These are phyloP conservation scores for Stenichneumon culpator DNA, from an alignment of 2,888 invertebrate species.

Conservation along the genomic window DNA sequence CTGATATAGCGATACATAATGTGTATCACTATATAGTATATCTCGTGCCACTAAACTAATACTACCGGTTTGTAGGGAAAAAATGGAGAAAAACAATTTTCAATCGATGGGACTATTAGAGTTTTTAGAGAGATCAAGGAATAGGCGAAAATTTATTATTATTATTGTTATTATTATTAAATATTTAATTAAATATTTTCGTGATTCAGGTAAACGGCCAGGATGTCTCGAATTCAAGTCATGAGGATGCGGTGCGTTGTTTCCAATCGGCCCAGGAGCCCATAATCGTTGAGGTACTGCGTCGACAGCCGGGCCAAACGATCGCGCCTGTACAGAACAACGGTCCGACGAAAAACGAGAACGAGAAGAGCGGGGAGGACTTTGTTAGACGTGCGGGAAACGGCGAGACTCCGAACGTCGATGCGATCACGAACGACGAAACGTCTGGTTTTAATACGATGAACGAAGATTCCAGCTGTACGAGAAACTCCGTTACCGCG, in stretches of 20 bases:
- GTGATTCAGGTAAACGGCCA: slow-evolving; percentile 87
- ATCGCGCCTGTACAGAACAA: slow-evolving; percentile 60
- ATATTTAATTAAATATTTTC: slow-evolving; percentile 63
- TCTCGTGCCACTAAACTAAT: neutral
- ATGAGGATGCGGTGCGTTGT: slow-evolving; percentile 88
- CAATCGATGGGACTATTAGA: neutral
- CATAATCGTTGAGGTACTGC: slow-evolving; percentile 87
- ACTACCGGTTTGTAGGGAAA: neutral
- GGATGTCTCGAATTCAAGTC: slow-evolving; percentile 88
- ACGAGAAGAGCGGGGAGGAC: slow-evolving; percentile 72
- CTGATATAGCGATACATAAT: neutral
- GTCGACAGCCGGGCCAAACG: slow-evolving; percentile 83
- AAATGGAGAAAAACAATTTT: neutral
- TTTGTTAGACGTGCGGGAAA: slow-evolving; percentile 54
- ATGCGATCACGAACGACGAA: slow-evolving; percentile 38
- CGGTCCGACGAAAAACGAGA: slow-evolving; percentile 57
- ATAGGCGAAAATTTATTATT: no score
- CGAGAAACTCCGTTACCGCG: slow-evolving; percentile 66
- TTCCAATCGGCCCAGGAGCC: slow-evolving; percentile 88
- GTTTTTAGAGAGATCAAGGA: neutral
- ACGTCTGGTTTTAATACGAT: slow-evolving; percentile 44
- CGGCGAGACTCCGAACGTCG: slow-evolving; percentile 53
- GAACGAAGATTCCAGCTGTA: slow-evolving; percentile 65
- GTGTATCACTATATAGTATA: neutral
- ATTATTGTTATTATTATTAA: neutral